These are phyloP conservation scores for Chondrosia reniformis DNA, from an alignment of 37 sponge, comb jelly and placozoan genomes.

Conservation along the genomic window DNA sequence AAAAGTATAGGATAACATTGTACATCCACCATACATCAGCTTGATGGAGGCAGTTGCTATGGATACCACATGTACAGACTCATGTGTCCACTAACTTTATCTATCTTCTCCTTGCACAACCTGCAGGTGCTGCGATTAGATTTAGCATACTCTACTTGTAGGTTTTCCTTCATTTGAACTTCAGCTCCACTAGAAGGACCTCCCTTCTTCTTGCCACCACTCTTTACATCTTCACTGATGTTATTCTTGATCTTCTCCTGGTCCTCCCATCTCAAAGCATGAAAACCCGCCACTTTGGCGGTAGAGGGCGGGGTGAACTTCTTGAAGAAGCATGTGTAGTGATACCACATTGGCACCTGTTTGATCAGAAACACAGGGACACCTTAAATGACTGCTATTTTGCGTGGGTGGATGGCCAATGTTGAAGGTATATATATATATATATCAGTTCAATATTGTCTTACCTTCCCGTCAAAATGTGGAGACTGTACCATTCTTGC, in stretches of 20 bases:
- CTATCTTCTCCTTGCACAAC: slow-evolving; percentile 69
- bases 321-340: slow-evolving; percentile 93
- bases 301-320: slow-evolving; percentile 25
- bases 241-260: slow-evolving; percentile 79
- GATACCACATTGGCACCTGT: slow-evolving; percentile 88
- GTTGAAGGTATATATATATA: background rate
- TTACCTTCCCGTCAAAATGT: slow-evolving; percentile 95
- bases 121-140: slow-evolving; percentile 73
- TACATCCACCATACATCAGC: background rate
- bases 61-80: background rate
- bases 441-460: background rate
- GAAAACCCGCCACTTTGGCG: slow-evolving; percentile 78
- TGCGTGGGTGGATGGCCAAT: background rate
- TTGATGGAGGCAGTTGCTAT: background rate
- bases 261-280: slow-evolving; percentile 85
- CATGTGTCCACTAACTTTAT: slow-evolving; percentile 45
- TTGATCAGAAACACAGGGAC: background rate
- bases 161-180: slow-evolving; percentile 29
- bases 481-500: slow-evolving; percentile 94
- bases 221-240: slow-evolving; percentile 35
- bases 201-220: slow-evolving; percentile 12
- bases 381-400: background rate
- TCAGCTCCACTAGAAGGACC: background rate
- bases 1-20: background rate
- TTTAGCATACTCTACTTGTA: slow-evolving; percentile 85